phyloP scores from a whole-genome alignment of 2,113 vertebrate species.

The Monopterus albus region DNA sequence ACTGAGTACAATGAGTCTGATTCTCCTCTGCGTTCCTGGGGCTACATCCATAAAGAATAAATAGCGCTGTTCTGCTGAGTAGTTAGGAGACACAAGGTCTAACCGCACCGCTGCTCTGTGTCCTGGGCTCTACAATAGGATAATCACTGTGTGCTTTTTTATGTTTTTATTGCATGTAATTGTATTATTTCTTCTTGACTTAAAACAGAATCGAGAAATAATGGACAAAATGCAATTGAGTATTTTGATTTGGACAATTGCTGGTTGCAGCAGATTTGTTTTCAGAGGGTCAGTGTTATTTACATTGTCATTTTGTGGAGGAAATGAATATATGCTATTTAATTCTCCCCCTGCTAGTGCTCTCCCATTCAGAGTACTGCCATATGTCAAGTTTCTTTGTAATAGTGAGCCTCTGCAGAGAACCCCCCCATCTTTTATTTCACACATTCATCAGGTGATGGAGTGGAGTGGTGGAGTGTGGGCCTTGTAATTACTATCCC shows the following conservation, averaged over 20 bases:
- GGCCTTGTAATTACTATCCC: constrained; percentile 79
- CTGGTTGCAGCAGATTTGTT: constrained; percentile 61
- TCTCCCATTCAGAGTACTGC: constrained; percentile 34
- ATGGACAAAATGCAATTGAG: constrained; percentile 33
- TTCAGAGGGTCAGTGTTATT: constrained; percentile 66
- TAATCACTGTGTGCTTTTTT: constrained; percentile 59
- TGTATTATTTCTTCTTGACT: constrained; percentile 68
- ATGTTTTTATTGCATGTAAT: constrained; percentile 67
- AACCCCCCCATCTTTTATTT: constrained; percentile 78
- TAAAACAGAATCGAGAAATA: constrained; percentile 30
- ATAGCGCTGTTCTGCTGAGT: constrained; percentile 46
- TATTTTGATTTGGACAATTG: constrained; percentile 51
- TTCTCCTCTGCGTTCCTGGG: constrained; percentile 15
- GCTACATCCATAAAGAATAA: constrained; percentile 36
- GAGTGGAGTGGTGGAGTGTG: constrained; percentile 57
- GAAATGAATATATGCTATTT: constrained; percentile 70
- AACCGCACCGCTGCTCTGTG: constrained; percentile 57
- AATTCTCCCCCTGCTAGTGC: constrained; percentile 38
- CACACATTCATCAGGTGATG: constrained; percentile 70
- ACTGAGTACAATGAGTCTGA: too few relatives aligned
- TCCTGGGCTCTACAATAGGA: constrained; percentile 44
- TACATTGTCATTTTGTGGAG: constrained; percentile 59
- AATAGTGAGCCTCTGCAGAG: constrained; percentile 64
- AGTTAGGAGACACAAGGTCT: constrained; percentile 73
- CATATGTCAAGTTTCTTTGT: constrained; percentile 63